A percentile compares a stretch with the other conserved stretches of the same genome.
Conservation (phyloP, 2,113 vertebrate species). For the Colius striatus region DNA sequence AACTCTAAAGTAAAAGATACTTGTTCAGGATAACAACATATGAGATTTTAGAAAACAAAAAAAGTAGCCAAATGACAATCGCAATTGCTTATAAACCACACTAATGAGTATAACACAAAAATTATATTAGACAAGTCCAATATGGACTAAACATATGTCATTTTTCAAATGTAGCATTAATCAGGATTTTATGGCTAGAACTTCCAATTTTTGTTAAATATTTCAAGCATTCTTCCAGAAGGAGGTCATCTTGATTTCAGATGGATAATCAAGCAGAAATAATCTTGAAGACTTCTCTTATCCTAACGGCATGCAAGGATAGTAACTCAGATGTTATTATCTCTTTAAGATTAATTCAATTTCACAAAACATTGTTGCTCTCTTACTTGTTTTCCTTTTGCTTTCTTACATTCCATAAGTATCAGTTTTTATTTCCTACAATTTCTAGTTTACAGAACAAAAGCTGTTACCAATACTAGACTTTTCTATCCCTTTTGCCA, state of each 20-base stretch:
- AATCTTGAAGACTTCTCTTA: background rate
- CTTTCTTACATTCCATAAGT: background rate
- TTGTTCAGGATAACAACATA: background rate
- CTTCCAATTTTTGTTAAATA: background rate
- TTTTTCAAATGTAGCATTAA: background rate
- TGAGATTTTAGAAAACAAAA: background rate
- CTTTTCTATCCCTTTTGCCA: background rate
- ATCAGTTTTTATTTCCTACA: background rate
- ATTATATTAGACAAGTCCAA: background rate
- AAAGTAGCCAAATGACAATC: background rate
- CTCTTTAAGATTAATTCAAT: background rate
- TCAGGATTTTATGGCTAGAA: background rate
- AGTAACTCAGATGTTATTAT: background rate
- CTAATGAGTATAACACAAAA: background rate
- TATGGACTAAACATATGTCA: background rate
- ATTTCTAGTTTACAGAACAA: background rate
- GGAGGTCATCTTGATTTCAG: background rate
- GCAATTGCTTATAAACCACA: background rate
- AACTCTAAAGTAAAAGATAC: background rate
- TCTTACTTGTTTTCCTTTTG: background rate
- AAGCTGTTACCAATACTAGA: rapidly evolving
- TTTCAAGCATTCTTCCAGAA: background rate
- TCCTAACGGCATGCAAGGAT: background rate
- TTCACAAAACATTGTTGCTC: background rate
- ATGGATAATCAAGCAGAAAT: background rate